Percentiles rank a stretch among this genome's conserved stretches.
Evolutionary conservation across 2,113 vertebrate genomes (phyloP).

Genomic region (Nothocercus nigrocapillus): DNA sequence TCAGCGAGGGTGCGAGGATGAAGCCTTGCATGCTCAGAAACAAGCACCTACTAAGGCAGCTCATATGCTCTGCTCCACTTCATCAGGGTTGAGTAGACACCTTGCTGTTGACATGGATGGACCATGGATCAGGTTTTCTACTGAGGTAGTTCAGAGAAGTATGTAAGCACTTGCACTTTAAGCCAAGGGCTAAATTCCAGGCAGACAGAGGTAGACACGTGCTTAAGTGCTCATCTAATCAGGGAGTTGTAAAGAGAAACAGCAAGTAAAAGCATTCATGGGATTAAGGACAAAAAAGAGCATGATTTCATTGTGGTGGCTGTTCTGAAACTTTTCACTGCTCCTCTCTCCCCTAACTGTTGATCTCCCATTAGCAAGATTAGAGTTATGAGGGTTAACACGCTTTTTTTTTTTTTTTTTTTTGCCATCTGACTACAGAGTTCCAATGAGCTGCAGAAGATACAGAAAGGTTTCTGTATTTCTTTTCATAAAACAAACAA

Average conservation of each 20-base stretch:
- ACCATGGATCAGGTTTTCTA: background rate
- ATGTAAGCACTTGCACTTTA: background rate
- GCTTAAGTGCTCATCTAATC: background rate
- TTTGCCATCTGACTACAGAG: rapidly evolving
- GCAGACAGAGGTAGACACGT: background rate
- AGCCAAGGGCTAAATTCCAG: background rate
- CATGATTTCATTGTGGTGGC: background rate
- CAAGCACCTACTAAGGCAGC: background rate
- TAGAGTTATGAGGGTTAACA: background rate
- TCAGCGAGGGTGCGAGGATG: background rate
- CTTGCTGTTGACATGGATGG: background rate
- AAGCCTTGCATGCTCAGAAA: background rate
- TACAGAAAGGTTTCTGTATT: background rate
- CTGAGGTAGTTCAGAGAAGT: background rate
- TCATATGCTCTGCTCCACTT: background rate
- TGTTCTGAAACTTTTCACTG: background rate
- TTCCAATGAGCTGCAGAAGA: rapidly evolving
- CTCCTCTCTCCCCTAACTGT: background rate
- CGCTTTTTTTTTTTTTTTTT: background rate
- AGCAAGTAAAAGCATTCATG: background rate
- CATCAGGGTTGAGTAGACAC: background rate
- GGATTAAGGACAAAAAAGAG: background rate
- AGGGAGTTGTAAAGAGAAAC: background rate
- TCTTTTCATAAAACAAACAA: background rate
- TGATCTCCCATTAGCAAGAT: background rate